phyloP scores from a whole-genome alignment of 2,888 invertebrate species.

The Acanthosepion esculentum region DNA sequence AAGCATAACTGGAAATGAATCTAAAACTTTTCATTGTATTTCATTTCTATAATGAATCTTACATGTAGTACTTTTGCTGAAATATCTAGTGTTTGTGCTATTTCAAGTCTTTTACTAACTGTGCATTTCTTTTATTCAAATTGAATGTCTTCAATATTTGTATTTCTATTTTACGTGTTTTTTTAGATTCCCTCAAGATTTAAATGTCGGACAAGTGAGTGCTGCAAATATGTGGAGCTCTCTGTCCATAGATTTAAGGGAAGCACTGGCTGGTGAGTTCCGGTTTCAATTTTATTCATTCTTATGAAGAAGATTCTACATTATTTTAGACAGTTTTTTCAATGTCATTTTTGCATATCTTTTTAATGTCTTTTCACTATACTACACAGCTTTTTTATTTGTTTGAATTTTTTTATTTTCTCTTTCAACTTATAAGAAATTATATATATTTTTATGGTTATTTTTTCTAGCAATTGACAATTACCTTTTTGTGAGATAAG shows the following conservation, averaged over 20 bases:
- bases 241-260: conserved; percentile 93
- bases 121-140: background rate
- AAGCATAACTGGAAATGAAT: too few species aligned
- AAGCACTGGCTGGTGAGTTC: conserved; percentile 86
- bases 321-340: too few species aligned
- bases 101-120: too few species aligned
- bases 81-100: too few species aligned
- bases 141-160: too few species aligned
- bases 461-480: background rate
- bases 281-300: background rate
- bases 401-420: background rate
- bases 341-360: too few species aligned
- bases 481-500: background rate
- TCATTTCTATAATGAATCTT: too few species aligned
- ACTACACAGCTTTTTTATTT: background rate
- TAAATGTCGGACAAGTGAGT: conserved; percentile 97
- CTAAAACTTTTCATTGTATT: too few species aligned
- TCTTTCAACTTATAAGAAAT: background rate
- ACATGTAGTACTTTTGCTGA: too few species aligned
- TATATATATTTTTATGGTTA: background rate
- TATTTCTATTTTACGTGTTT: background rate
- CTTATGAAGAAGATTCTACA: too few species aligned
- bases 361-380: too few species aligned
- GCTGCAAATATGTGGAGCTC: conserved; percentile 98
- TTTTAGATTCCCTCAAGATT: conserved; percentile 90